Evolutionary conservation across 64 coral and sea anemone genomes (phyloP).

Genomic region (Stichodactyla helianthus): DNA sequence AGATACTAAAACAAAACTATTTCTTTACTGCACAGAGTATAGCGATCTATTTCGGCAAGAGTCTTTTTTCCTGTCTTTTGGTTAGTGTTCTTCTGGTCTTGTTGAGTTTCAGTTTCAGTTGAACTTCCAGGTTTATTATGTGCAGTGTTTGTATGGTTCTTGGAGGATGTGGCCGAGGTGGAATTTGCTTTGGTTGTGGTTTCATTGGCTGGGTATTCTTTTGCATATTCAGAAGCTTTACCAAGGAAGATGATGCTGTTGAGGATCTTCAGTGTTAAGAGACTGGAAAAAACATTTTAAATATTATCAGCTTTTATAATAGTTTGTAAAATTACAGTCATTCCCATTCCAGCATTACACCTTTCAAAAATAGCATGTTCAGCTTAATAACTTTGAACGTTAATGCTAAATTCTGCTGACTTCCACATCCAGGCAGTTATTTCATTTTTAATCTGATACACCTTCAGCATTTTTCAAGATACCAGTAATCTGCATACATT

Average conservation of each 20-base stretch:
- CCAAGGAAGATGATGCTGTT: conserved; percentile 97
- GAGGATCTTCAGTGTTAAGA: conserved; percentile 78
- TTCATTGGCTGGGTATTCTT: conserved; percentile 60
- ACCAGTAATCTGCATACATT: no score
- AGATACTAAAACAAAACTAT: conserved; percentile 67
- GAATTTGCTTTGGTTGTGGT: background rate
- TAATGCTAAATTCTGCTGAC: no score
- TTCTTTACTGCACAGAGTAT: conserved; percentile 92
- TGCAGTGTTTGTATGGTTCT: conserved; percentile 33
- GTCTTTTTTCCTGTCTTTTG: conserved; percentile 54
- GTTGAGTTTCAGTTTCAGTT: background rate
- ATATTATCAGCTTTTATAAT: background rate
- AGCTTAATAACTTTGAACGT: no score
- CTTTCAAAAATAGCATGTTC: no score
- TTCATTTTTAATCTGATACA: no score
- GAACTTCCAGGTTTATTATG: conserved; percentile 13
- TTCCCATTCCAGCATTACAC: background rate
- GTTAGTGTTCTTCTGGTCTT: background rate
- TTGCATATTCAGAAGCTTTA: conserved; percentile 76
- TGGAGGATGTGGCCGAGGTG: conserved; percentile 14
- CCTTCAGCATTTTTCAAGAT: no score
- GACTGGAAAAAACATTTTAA: conserved; percentile 12
- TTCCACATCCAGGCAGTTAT: no score
- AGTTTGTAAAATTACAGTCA: background rate
- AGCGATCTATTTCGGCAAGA: conserved; percentile 87